Conservation (phyloP, 1,140 invertebrate genomes). For the Samia ricini region DNA sequence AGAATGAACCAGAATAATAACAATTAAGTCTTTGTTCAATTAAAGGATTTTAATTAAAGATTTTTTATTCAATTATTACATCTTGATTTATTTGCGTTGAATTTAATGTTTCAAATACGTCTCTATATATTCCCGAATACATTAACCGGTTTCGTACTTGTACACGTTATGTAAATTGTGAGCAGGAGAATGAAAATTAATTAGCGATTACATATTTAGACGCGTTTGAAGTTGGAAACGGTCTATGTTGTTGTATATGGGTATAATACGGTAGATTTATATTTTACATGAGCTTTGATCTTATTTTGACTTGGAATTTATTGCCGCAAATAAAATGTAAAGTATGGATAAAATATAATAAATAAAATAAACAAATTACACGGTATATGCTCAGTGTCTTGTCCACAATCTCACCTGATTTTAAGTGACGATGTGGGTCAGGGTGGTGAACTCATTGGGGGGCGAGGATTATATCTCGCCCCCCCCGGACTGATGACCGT, state of each 20-base stretch:
- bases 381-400: too few species aligned
- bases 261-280: background rate
- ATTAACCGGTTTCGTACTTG: background rate
- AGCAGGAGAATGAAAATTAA: background rate
- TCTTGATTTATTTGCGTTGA: too few species aligned
- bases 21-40: too few species aligned
- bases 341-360: background rate
- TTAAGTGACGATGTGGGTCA: too few species aligned
- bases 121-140: background rate
- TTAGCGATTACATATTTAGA: background rate
- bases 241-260: background rate
- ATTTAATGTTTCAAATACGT: background rate
- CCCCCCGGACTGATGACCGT: too few species aligned
- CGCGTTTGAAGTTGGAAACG: background rate
- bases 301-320: background rate
- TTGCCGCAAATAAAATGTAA: background rate
- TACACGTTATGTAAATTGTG: background rate
- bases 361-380: background rate
- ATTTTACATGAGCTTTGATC: background rate
- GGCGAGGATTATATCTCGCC: too few species aligned
- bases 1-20: too few species aligned
- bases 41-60: too few species aligned
- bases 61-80: background rate
- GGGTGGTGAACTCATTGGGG: too few species aligned
- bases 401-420: too few species aligned